phyloP scores from a whole-genome alignment of 2,888 invertebrate genomes.

The Parnassius orleans region DNA sequence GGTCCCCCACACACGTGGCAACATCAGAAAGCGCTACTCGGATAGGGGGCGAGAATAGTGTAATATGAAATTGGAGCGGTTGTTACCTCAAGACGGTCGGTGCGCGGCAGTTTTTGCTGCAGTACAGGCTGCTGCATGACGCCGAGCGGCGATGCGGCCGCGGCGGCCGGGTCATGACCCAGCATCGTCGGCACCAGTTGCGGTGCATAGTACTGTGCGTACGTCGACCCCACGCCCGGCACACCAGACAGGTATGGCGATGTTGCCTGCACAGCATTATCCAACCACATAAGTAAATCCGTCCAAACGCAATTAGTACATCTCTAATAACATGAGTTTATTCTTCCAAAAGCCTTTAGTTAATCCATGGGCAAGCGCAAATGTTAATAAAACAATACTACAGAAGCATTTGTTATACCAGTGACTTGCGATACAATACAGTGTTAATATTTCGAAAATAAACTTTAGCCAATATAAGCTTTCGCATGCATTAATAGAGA shows the following conservation, averaged over 20 bases:
- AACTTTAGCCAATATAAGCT: conserved; percentile 61
- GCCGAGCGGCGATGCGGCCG: conserved; percentile 89
- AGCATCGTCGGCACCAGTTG: conserved; percentile 95
- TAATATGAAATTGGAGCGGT: conserved; percentile 46
- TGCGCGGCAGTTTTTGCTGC: conserved; percentile 96
- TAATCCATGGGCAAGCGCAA: conserved; percentile 24
- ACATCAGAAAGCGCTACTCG: conserved; percentile 65
- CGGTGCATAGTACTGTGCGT: conserved; percentile 94
- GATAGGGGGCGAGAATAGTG: conserved; percentile 37
- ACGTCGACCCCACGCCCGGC: conserved; percentile 93
- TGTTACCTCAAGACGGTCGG: conserved; percentile 97
- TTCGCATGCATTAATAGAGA: conserved; percentile 59
- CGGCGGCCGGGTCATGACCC: conserved; percentile 91
- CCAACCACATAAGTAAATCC: conserved; percentile 18
- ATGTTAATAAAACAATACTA: conserved; percentile 12
- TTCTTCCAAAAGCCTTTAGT: not conserved
- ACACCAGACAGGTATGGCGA: conserved; percentile 96
- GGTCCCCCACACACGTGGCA: conserved; percentile 58
- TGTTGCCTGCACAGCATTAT: conserved; percentile 84
- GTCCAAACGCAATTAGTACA: not conserved
- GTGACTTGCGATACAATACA: conserved; percentile 21
- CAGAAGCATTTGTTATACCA: conserved; percentile 20
- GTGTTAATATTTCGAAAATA: conserved; percentile 24
- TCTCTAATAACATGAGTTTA: not conserved
- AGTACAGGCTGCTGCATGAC: conserved; percentile 92